phyloP scores from a whole-genome alignment of 2,888 invertebrate species.

The Limnephilus auricula region DNA sequence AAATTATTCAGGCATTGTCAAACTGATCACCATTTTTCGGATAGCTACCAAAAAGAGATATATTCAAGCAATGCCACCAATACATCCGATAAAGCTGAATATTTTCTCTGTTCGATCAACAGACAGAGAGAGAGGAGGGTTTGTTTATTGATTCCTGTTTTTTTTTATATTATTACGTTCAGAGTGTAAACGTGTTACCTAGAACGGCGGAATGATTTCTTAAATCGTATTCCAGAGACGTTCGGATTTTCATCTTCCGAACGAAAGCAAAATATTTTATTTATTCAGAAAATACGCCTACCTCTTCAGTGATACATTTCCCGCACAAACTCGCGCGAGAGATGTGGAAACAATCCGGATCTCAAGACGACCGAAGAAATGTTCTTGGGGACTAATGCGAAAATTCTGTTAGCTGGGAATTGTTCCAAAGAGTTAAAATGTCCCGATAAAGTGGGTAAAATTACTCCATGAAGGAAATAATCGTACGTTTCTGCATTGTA shows the following conservation, averaged over 20 bases:
- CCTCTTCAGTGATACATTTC: slow-evolving; percentile 8
- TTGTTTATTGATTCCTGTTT: neutral
- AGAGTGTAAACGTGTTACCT: neutral
- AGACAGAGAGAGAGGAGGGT: neutral
- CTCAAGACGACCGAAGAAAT: neutral
- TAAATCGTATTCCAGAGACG: neutral
- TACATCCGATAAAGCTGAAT: neutral
- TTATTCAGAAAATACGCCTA: neutral
- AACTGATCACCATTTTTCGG: neutral
- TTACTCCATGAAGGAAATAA: neutral
- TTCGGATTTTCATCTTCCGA: neutral
- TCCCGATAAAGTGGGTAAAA: neutral
- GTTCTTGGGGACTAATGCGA: neutral
- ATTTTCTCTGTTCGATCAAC: neutral
- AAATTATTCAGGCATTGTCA: neutral
- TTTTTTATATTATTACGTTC: neutral
- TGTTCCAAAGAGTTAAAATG: neutral
- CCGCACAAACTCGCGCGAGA: slow-evolving; percentile 1
- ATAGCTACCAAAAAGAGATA: neutral
- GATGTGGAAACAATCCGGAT: neutral
- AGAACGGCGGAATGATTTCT: neutral
- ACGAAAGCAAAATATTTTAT: neutral
- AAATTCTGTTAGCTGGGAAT: neutral
- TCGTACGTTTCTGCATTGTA: neutral
- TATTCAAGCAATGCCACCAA: neutral